Percentiles rank a stretch among this genome's conserved stretches.
Evolutionary conservation across 92 coral and sea anemone genomes (phyloP).

Genomic region (Scolanthus callimorphus): DNA sequence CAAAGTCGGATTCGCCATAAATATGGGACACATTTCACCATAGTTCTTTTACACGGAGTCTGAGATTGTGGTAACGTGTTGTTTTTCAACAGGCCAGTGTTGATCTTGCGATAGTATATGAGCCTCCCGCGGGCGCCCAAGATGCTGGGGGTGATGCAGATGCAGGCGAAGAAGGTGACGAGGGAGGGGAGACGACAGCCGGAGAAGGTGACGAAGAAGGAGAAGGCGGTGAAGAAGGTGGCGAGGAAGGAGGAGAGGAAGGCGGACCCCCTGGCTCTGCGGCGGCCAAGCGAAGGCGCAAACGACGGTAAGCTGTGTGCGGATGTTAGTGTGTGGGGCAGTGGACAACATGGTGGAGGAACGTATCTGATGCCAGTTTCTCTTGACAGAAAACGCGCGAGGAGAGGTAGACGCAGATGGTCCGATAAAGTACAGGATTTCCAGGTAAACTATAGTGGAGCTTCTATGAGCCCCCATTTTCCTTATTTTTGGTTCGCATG

Average conservation of each 20-base stretch:
- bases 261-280: constrained; percentile 24
- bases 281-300: background rate
- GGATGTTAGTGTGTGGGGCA: background rate
- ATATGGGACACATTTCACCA: no score
- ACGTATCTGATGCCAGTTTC: no score
- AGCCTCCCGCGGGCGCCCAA: constrained; percentile 19
- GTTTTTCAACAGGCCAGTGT: constrained; percentile 17
- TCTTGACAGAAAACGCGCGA: no score
- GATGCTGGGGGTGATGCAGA: constrained; percentile 3
- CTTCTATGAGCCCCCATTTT: no score
- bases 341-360: background rate
- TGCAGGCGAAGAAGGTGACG: constrained; percentile 11
- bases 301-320: background rate
- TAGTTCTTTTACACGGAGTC: no score
- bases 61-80: no score
- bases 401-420: constrained; percentile 51
- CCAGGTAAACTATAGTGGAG: constrained; percentile 69
- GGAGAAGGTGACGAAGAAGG: constrained; percentile 41
- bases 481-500: no score
- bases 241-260: constrained; percentile 16
- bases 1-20: no score
- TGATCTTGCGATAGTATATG: constrained; percentile 20
- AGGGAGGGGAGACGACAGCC: constrained; percentile 20
- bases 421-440: constrained; percentile 82
- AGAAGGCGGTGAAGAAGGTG: constrained; percentile 18